Conservation (phyloP, 2,797 vertebrate genomes). For the Diplodus sargus region DNA sequence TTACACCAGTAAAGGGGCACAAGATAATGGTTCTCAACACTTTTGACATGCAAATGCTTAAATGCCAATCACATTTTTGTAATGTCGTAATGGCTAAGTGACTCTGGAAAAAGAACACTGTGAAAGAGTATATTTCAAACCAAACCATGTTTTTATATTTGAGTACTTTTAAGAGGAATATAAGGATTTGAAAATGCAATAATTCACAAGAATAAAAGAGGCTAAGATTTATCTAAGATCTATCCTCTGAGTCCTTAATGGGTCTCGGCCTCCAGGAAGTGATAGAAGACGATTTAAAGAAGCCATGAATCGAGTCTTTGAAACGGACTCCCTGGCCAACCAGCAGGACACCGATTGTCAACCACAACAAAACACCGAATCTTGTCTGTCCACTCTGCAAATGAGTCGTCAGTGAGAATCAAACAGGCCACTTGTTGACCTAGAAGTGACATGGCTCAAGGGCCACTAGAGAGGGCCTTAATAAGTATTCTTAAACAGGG, state of each 20-base stretch:
- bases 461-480: slow-evolving; percentile 60
- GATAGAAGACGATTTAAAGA: not conserved
- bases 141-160: not conserved
- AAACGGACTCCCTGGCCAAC: slow-evolving; percentile 13
- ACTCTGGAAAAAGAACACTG: no score
- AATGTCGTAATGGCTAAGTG: no score
- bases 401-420: slow-evolving; percentile 37
- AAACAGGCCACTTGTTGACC: slow-evolving; percentile 72
- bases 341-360: slow-evolving; percentile 39
- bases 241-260: not conserved
- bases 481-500: slow-evolving; percentile 75
- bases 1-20: not conserved
- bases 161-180: not conserved
- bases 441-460: slow-evolving; percentile 60
- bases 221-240: not conserved
- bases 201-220: not conserved
- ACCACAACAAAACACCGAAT: slow-evolving; percentile 22
- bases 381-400: slow-evolving; percentile 6
- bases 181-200: not conserved
- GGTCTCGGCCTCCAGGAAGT: not conserved
- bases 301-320: slow-evolving; percentile 39
- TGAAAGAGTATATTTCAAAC: no score
- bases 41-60: not conserved
- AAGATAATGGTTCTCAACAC: not conserved
- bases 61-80: not conserved